These are phyloP conservation scores for Criorhina ranunculi DNA, from an alignment of 2,888 invertebrate species.

Conservation along the genomic window DNA sequence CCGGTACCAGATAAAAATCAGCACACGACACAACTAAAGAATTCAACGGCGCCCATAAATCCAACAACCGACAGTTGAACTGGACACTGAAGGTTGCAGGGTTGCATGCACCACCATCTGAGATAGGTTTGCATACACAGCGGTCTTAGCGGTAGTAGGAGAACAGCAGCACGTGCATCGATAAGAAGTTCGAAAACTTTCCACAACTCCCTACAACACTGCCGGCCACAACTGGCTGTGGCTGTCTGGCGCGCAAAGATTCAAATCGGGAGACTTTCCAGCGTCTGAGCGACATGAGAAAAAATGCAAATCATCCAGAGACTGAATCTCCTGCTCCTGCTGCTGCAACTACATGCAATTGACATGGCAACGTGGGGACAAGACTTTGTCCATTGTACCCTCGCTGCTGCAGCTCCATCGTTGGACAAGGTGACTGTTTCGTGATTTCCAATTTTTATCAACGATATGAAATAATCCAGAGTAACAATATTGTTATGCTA, in stretches of 20 bases:
- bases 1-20: conserved; percentile 66
- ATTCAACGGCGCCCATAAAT: conserved; percentile 77
- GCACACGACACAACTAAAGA: conserved; percentile 70
- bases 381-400: conserved; percentile 58
- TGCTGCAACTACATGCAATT: conserved; percentile 51
- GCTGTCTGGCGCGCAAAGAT: conserved; percentile 42
- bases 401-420: conserved; percentile 43
- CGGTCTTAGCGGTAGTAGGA: conserved; percentile 54
- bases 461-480: conserved; percentile 77
- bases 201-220: conserved; percentile 58
- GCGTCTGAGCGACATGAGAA: conserved; percentile 73
- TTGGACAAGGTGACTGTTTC: conserved; percentile 75
- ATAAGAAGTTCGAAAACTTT: conserved; percentile 72
- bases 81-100: conserved; percentile 71
- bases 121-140: conserved; percentile 63
- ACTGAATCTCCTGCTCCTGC: conserved; percentile 44
- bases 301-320: conserved; percentile 74
- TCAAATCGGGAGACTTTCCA: conserved; percentile 72
- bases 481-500: conserved; percentile 76
- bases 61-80: conserved; percentile 69
- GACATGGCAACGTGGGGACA: conserved; percentile 68
- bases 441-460: conserved; percentile 75
- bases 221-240: conserved; percentile 31
- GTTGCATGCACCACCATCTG: conserved; percentile 73
- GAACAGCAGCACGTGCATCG: conserved; percentile 74